These are phyloP conservation scores for Nothoprocta pentlandii DNA, from an alignment of 2,113 vertebrate species.

Conservation along the genomic window DNA sequence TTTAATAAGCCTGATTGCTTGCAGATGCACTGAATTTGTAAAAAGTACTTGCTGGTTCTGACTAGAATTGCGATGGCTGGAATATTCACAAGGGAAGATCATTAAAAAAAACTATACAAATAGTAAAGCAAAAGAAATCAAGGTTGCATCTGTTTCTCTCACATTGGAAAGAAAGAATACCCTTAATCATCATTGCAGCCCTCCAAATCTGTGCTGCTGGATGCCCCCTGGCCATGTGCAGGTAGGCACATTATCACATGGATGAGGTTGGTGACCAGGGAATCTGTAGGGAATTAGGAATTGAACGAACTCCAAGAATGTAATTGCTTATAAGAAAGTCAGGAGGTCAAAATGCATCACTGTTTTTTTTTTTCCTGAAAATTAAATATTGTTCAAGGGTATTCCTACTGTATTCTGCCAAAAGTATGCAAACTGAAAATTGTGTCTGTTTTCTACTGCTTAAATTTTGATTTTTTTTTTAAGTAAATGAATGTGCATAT, in stretches of 20 bases:
- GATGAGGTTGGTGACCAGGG: fast-evolving
- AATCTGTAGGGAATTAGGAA: neutral
- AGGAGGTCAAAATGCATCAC: neutral
- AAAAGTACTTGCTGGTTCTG: neutral
- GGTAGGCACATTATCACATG: neutral
- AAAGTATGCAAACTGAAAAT: neutral
- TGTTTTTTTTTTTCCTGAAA: neutral
- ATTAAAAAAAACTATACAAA: conserved; percentile 5
- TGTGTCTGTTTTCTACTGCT: neutral
- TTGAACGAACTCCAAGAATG: neutral
- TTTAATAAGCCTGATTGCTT: neutral
- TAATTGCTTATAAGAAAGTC: neutral
- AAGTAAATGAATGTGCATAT: neutral
- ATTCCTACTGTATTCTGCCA: neutral
- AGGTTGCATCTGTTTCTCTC: neutral
- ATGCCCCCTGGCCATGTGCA: neutral
- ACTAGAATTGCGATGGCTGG: neutral
- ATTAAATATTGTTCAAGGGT: neutral
- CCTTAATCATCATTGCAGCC: neutral
- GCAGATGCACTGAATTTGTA: neutral
- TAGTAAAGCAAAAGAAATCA: neutral
- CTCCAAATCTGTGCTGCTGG: neutral
- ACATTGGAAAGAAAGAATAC: neutral
- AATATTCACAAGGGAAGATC: neutral
- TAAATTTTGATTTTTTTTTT: neutral